phyloP scores from a whole-genome alignment of 2,113 vertebrate species.

The Cyprinodon tularosa region DNA sequence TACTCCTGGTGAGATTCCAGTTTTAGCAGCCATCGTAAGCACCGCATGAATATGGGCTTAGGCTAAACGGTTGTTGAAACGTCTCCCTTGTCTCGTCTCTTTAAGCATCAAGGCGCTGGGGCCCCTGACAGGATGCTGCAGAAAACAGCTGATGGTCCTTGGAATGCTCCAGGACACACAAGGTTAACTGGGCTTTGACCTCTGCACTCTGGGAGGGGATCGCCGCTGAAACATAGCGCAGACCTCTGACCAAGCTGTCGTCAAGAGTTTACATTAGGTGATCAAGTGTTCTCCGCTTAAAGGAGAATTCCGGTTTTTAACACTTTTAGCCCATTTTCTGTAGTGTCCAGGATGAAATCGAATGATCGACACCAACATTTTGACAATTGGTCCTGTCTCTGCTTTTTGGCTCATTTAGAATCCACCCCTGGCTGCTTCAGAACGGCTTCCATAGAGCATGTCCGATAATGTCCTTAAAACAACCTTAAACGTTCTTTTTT shows the following conservation, averaged over 20 bases:
- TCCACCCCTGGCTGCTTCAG: no score
- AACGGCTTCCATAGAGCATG: no score
- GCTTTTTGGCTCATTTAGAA: no score
- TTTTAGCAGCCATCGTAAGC: constrained; percentile 33
- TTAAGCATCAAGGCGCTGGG: constrained; percentile 44
- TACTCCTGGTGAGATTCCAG: constrained; percentile 32
- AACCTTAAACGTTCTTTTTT: no score
- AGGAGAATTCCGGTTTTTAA: no score
- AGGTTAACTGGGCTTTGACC: constrained; percentile 71
- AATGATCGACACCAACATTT: no score
- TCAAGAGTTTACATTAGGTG: constrained; percentile 37
- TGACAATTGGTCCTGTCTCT: no score
- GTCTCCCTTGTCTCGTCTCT: constrained; percentile 45
- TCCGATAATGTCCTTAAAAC: no score
- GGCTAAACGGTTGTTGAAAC: constrained; percentile 58
- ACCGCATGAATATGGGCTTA: constrained; percentile 8
- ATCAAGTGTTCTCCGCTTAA: constrained; percentile 4
- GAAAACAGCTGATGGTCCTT: constrained; percentile 55
- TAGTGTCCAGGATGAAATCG: no score
- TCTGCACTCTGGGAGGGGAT: constrained; percentile 50
- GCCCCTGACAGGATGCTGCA: constrained; percentile 39
- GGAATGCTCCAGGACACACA: constrained; percentile 56
- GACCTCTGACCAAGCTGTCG: constrained; percentile 44
- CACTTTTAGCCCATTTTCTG: no score
- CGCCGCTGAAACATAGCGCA: constrained; percentile 31